phyloP scores from a whole-genome alignment of 1,140 invertebrate genomes.

The Tetramorium parvispinum region DNA sequence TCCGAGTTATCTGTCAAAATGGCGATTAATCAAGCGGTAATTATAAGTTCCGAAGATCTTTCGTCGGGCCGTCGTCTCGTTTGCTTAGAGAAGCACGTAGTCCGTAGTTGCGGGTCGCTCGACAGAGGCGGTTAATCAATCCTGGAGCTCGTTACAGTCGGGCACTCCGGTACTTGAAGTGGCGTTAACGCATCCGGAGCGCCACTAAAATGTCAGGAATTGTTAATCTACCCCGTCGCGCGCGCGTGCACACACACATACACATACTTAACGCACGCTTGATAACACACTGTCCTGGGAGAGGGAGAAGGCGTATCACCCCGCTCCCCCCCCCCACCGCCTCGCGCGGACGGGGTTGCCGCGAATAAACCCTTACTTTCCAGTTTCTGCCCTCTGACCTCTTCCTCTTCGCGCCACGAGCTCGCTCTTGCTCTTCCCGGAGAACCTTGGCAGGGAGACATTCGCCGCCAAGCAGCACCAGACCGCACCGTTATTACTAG shows the following conservation, averaged over 20 bases:
- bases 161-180: constrained; percentile 53
- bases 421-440: constrained; percentile 49
- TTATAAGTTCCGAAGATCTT: constrained; percentile 65
- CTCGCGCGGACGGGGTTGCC: constrained; percentile 5
- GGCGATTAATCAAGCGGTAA: constrained; percentile 73
- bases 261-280: constrained; percentile 22
- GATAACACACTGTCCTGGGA: constrained; percentile 22
- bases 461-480: constrained; percentile 76
- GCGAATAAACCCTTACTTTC: constrained; percentile 64
- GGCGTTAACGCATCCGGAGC: constrained; percentile 69
- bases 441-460: constrained; percentile 72
- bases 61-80: constrained; percentile 71
- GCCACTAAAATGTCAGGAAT: constrained; percentile 77
- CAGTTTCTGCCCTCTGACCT: constrained; percentile 44
- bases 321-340: too few species aligned
- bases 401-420: constrained; percentile 30
- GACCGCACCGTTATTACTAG: constrained; percentile 84
- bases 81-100: constrained; percentile 65
- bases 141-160: constrained; percentile 76
- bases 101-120: constrained; percentile 58
- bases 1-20: constrained; percentile 67
- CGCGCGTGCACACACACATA: not conserved
- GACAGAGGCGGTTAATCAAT: constrained; percentile 80
- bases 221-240: constrained; percentile 72
- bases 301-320: not conserved